Evolutionary conservation across 2,888 invertebrate genomes (phyloP).

Genomic region (Digitonthophagus gazella): DNA sequence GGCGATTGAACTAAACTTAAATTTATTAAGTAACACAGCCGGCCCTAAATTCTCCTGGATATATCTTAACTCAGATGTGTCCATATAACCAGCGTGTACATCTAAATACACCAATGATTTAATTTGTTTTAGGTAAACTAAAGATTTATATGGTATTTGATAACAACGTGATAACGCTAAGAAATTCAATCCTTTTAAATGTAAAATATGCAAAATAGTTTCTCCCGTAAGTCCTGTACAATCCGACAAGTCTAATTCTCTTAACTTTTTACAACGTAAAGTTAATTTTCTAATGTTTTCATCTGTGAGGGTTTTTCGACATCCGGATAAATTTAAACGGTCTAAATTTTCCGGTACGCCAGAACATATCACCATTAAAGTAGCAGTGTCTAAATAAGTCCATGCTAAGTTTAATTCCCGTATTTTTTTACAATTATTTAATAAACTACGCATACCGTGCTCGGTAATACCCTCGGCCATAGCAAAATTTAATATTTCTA

Average conservation of each 20-base stretch:
- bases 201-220: conserved; percentile 59
- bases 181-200: conserved; percentile 67
- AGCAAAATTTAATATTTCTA: conserved; percentile 81
- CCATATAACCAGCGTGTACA: conserved; percentile 80
- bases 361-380: conserved; percentile 61
- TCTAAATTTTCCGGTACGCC: conserved; percentile 64
- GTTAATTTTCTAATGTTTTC: conserved; percentile 65
- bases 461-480: conserved; percentile 74
- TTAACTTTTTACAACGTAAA: conserved; percentile 65
- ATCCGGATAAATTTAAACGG: conserved; percentile 80
- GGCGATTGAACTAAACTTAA: conserved; percentile 80
- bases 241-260: conserved; percentile 88
- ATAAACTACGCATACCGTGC: conserved; percentile 62
- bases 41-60: conserved; percentile 58
- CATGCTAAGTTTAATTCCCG: conserved; percentile 79
- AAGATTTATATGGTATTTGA: conserved; percentile 66
- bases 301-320: conserved; percentile 72
- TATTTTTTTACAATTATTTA: conserved; percentile 61
- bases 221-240: conserved; percentile 68
- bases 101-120: conserved; percentile 71
- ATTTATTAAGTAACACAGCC: conserved; percentile 68
- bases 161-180: conserved; percentile 81
- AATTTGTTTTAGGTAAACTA: conserved; percentile 65
- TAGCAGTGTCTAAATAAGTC: conserved; percentile 65
- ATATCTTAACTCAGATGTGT: conserved; percentile 54